These are phyloP conservation scores for Rhizomys pruinosus DNA, from an alignment of 2,113 vertebrate genomes.

Conservation along the genomic window DNA sequence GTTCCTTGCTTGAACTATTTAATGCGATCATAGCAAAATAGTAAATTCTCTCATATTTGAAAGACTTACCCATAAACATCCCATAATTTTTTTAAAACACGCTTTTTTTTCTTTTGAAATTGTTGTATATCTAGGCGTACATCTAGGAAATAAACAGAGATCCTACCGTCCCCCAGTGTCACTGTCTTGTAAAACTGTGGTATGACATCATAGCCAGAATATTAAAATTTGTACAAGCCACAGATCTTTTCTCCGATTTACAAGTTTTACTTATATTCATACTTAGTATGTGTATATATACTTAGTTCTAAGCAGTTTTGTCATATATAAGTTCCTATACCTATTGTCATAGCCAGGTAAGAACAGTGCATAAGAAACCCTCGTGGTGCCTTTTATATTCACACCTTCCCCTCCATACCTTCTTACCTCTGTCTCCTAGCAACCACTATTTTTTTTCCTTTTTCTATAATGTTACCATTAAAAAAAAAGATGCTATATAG, in stretches of 20 bases:
- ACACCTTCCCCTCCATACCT: neutral
- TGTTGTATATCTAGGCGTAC: neutral
- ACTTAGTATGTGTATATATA: neutral
- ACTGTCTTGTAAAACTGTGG: no score
- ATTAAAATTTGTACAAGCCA: neutral
- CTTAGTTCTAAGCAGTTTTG: neutral
- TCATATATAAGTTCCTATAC: neutral
- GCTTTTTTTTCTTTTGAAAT: neutral
- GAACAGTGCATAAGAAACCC: neutral
- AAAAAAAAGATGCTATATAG: neutral
- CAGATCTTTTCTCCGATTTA: neutral
- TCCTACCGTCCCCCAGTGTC: neutral
- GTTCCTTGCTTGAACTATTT: conserved; percentile 28
- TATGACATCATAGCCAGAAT: neutral
- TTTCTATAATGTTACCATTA: neutral
- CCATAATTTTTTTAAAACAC: neutral
- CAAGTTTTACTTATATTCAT: neutral
- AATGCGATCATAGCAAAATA: neutral
- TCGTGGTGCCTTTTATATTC: neutral
- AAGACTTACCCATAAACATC: neutral
- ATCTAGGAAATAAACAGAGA: neutral
- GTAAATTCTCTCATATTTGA: neutral
- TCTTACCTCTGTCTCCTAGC: neutral
- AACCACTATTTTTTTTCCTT: neutral
- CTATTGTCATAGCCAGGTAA: neutral